Conservation (phyloP, 1,140 invertebrate genomes). For the Heliconius himera region DNA sequence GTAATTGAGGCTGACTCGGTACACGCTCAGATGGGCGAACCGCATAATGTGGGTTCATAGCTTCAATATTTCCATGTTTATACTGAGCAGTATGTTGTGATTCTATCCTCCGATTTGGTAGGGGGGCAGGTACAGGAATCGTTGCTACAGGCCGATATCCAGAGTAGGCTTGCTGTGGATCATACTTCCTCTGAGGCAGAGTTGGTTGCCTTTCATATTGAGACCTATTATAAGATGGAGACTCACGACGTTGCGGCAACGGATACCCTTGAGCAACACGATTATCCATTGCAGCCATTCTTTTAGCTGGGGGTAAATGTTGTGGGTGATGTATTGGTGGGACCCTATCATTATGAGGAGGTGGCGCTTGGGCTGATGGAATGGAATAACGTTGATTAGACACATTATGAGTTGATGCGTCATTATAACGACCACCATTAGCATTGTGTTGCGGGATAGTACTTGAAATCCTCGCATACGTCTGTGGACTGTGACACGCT, state of each 20-base stretch:
- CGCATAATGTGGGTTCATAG: conserved; percentile 58
- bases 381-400: conserved; percentile 61
- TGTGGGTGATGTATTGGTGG: conserved; percentile 75
- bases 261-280: conserved; percentile 59
- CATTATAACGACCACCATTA: conserved; percentile 53
- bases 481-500: conserved; percentile 67
- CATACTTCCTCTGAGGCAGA: conserved; percentile 67
- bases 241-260: conserved; percentile 58
- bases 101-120: conserved; percentile 61
- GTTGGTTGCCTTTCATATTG: conserved; percentile 70
- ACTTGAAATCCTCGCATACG: conserved; percentile 66
- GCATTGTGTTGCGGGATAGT: conserved; percentile 62
- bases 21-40: conserved; percentile 58
- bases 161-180: conserved; percentile 73
- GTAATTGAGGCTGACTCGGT: conserved; percentile 46
- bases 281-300: conserved; percentile 50
- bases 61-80: conserved; percentile 61
- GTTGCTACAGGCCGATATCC: conserved; percentile 64
- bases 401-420: conserved; percentile 57
- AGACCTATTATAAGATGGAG: conserved; percentile 56
- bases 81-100: conserved; percentile 62
- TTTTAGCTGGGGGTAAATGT: conserved; percentile 52
- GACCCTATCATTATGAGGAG: conserved; percentile 72
- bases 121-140: conserved; percentile 53
- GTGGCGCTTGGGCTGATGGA: conserved; percentile 59